phyloP scores from a whole-genome alignment of 2,888 invertebrate species.

The Spilosoma lubricipeda region DNA sequence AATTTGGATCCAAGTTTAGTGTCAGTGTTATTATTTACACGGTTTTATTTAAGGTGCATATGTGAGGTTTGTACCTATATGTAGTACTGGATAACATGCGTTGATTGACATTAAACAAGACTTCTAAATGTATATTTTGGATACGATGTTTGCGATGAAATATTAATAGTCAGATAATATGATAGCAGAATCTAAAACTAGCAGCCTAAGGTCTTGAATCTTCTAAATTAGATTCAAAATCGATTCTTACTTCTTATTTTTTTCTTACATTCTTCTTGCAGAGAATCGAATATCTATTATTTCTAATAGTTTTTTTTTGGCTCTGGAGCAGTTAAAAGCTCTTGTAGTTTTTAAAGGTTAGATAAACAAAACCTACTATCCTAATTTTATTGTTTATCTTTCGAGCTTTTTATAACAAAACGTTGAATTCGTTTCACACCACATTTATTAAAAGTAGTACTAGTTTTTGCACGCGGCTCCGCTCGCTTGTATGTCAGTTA shows the following conservation, averaged over 20 bases:
- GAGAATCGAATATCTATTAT: too few species aligned
- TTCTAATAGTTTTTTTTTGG: too few species aligned
- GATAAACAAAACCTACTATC: neutral
- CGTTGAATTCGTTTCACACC: neutral
- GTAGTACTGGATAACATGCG: neutral
- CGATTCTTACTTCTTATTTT: too few species aligned
- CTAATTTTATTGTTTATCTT: neutral
- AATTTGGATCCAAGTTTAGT: constrained; percentile 4
- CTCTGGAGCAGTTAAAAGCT: neutral
- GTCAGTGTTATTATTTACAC: constrained; percentile 1
- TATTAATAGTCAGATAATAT: neutral
- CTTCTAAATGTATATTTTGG: neutral
- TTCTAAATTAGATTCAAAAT: neutral
- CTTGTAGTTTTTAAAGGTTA: neutral
- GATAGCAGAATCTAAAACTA: neutral
- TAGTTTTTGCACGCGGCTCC: too few species aligned
- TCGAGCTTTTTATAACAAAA: neutral
- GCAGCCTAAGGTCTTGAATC: neutral
- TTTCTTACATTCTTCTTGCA: too few species aligned
- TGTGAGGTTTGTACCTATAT: neutral
- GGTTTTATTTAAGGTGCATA: neutral
- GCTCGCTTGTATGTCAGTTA: too few species aligned
- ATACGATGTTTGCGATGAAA: neutral
- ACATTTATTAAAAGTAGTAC: neutral
- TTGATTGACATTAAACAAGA: neutral